These are phyloP conservation scores for Gryllus longicercus DNA, from an alignment of 2,888 invertebrate species.

Conservation along the genomic window DNA sequence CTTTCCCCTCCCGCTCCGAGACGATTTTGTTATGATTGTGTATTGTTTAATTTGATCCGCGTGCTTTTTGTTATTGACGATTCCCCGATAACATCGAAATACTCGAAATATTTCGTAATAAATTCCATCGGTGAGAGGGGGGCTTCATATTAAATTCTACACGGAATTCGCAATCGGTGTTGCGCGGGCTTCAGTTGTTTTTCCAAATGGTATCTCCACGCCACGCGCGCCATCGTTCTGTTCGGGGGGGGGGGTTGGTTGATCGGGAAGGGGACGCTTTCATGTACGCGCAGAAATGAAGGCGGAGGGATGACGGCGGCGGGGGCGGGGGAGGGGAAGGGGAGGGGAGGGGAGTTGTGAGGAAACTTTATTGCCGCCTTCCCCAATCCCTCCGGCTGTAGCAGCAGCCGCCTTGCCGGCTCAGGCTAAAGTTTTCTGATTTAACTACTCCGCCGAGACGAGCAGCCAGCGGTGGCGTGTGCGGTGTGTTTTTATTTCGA, in stretches of 20 bases:
- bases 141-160: conserved; percentile 1
- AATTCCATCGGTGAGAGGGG: not conserved
- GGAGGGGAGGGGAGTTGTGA: not conserved
- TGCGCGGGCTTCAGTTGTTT: not conserved
- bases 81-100: not conserved
- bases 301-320: not conserved
- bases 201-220: not conserved
- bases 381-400: not conserved
- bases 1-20: too few relatives aligned
- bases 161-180: not conserved
- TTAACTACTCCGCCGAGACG: conserved; percentile 17
- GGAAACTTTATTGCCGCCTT: not conserved
- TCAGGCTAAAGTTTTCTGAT: not conserved
- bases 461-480: not conserved
- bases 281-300: too few relatives aligned
- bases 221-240: too few relatives aligned
- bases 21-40: too few relatives aligned
- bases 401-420: not conserved
- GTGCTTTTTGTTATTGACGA: not conserved
- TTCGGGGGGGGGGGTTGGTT: too few relatives aligned
- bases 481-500: conserved; percentile 17
- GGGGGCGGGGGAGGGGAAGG: not conserved
- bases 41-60: not conserved
- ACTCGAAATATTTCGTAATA: conserved; percentile 9
- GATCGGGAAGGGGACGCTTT: too few relatives aligned